Base-by-base conservation (phyloP, 1,140 invertebrate genomes). In the Lanistes nyassanus region DNA sequence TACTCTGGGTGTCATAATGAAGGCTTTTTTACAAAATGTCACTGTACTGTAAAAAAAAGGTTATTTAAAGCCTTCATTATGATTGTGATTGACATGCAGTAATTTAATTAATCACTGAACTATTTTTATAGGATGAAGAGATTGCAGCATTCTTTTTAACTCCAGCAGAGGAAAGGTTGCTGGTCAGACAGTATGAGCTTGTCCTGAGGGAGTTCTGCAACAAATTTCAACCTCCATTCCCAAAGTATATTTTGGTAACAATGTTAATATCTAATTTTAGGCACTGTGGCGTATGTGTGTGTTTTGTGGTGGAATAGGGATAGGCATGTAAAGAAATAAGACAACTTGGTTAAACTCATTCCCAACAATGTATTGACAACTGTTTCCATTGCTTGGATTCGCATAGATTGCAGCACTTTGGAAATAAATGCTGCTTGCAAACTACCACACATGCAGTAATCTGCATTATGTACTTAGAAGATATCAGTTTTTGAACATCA, bases 151-250 rank as follows among this genome's bases (percentile, higher is more conserved):
- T 91, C 81, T 96, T 96, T 87, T 89, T 98, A 16, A 94, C 93
- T 13, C 91, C 93, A n/a, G 90, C 92, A 6, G 97, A 99, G 88
- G 97, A 98, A 85, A 91, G 92, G 81, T 89, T 93, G 2, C 88
- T 98, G 67, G 88, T 96, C 0, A 92, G 93, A 81, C 93, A 94
- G 82, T 98, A 97, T 90, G 96, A 98, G 90, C 90, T 93, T 26
- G 93, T 95, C 82, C 89, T 99, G 55, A 93, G 94, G 82, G 96
- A 98, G 78, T 99, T 99, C 87, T 99, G 98, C 87, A 93, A 94
- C 66, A 92, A 94, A 76, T 99, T 99, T 87, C 92, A 93, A 76
- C 98, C 98, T 26, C 93, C 95, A 0, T 98, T 99, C 96, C 96
- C 96, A 6, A 94, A 93, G 89, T 93, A 93, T 84, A 96, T 98